Base-by-base conservation (phyloP, 2,797 vertebrate species). In the Columba guinea region DNA sequence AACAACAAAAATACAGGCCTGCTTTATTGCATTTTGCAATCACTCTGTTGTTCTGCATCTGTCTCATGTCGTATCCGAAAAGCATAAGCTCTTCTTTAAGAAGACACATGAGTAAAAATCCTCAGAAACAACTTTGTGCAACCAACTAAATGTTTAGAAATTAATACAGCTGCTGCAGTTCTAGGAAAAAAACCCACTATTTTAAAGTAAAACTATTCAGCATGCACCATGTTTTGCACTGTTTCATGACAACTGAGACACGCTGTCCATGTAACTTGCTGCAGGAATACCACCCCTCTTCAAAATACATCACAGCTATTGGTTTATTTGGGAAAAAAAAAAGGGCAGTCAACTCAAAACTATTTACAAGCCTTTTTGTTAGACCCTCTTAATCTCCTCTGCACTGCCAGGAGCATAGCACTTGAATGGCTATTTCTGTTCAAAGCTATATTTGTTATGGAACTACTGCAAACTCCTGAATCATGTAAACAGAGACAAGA, bases 391-490 rank as follows among this genome's bases (percentile, higher is more conserved):
- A 95, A 95, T 95, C 84, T 94, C 89, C 69, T 69, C 87, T 91
- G 76, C 13, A 14, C 81, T 87, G 94, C 92, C 94, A 88, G 93
- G 67, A 92, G 90, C 80, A 75, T 5, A 76, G 63, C 74, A 94
- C 91, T 96, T 91, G 87, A 96, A 96, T 60, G 74, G 87, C 95
- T 97, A 96, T 96, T 92, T 97, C 95, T 95, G 91, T 96, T 97
- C 95, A 94, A 94, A 96, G 95, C 84, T 95, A 89, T 95, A 97
- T 96, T 94, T 93, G 94, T 94, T 94, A 90, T 94, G 95, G 96
- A 96, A 95, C 86, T 92, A 90, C 90, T 95, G 97, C 96, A 96
- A 96, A 94, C 92, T 89, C 95, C 94, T 90, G 90, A 97, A 96
- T 96, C 95, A 96, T 94, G 96, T 96, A 97, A 96, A 96, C 96